A percentile compares a stretch with the other conserved stretches of the same genome.
These are phyloP conservation scores for Rattus norvegicus DNA, from an alignment of 2,113 vertebrate genomes.

Conservation along the genomic window GRCr8 NC_086036.1:79667001-79667500, in stretches of 20 bases:
- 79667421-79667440: not conserved
- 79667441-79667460: constrained; percentile 62
- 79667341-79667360: constrained; percentile 59
- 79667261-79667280: constrained; percentile 57
- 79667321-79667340: constrained; percentile 27
- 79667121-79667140: rapidly evolving
- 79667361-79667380: constrained; percentile 61
- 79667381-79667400: constrained; percentile 19
- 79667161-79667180: not conserved
- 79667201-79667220: constrained; percentile 3
- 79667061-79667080: rapidly evolving
- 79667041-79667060: not conserved
- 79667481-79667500: constrained; percentile 42
- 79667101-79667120: not conserved
- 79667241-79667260: constrained; percentile 12
- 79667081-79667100: not conserved
- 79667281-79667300: constrained; percentile 63
- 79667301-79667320: constrained; percentile 28
- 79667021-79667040: not conserved
- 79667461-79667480: constrained; percentile 71
- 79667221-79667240: constrained; percentile 19
- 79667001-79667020: no score
- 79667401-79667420: constrained; percentile 44
- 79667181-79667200: not conserved
- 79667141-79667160: not conserved